phyloP scores from a whole-genome alignment of 1,140 invertebrate genomes.

The Eciton burchellii region DNA sequence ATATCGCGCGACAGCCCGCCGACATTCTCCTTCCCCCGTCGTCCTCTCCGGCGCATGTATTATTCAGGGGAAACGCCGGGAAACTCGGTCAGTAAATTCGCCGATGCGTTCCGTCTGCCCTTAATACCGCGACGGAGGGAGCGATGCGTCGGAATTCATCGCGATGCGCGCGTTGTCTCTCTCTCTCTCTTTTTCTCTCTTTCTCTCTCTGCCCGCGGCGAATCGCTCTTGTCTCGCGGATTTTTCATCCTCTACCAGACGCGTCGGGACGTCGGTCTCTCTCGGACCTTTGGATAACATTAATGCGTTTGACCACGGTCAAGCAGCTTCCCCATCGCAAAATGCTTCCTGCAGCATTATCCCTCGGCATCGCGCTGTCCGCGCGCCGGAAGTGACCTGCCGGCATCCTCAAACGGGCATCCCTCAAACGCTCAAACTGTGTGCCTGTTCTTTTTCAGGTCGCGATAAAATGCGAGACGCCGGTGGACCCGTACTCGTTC shows the following conservation, averaged over 20 bases:
- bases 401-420: background rate
- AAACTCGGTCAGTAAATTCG: slow-evolving; percentile 51
- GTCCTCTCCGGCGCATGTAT: slow-evolving; percentile 25
- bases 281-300: background rate
- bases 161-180: no score
- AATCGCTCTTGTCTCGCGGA: background rate
- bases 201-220: no score
- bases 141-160: slow-evolving; percentile 7
- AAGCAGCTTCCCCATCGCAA: background rate
- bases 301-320: background rate
- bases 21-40: slow-evolving; percentile 8
- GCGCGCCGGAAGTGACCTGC: slow-evolving; percentile 24
- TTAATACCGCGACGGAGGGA: slow-evolving; percentile 20
- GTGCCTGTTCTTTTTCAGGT: slow-evolving; percentile 75
- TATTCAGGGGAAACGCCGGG: slow-evolving; percentile 23
- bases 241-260: slow-evolving; percentile 14
- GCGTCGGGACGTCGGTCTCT: background rate
- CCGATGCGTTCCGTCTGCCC: background rate
- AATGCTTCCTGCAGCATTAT: background rate
- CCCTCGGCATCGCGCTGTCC: background rate
- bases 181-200: no score
- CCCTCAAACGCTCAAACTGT: slow-evolving; percentile 1
- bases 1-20: slow-evolving; percentile 21
- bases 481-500: slow-evolving; percentile 92
- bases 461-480: slow-evolving; percentile 88